Evolutionary conservation across 30 jellyfish, hydroid and myxozoan genomes (phyloP), one percentile per base, ranked within the genome.

Genomic region (Hydra vulgaris): DNA sequence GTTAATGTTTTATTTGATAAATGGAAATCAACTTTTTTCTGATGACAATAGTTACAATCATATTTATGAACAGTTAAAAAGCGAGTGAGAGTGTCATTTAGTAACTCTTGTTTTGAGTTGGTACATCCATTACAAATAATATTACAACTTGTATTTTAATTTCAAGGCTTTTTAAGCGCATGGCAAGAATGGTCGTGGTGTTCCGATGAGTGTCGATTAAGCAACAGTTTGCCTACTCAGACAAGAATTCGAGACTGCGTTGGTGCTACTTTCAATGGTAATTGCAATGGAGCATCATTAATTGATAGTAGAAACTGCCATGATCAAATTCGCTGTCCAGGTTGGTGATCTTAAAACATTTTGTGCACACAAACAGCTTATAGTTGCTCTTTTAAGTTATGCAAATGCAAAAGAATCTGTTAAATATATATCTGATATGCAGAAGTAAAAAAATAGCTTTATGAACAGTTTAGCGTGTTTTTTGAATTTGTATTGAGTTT

Each of bases 121-220:
- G n/a, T n/a, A n/a, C n/a, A n/a, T n/a, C n/a, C n/a, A n/a, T n/a
- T n/a, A n/a, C n/a, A n/a, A n/a, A n/a, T n/a, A n/a, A n/a, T 40
- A 12, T 5, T 40, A 3, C 12, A 40, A 3, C 12, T 40, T 5
- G 12, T 40, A 5, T 40, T 40, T 12, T n/a, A n/a, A 3, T 40
- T 40, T 40, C 5, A 40, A 75, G 83, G 66, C 71, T 4, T 75
- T 53, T 70, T 75, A 0, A 25, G 71, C 26, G 26, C 23, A 21
- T 75, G 83, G 83, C 12, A 71, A 17, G 16, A 23, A 23, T 75
- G 83, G 83, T 0, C 73, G 18, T 17, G 25, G 24, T 75, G 83
- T 25, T 17, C 83, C 23, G 69, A 73, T 0, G 18, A 8, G 0
- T 75, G 83, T 75, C 83, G 21, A 17, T 7, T 70, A 23, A 16